Evolutionary conservation across 2,113 vertebrate species (phyloP).

Genomic region (Myotis yumanensis): DNA sequence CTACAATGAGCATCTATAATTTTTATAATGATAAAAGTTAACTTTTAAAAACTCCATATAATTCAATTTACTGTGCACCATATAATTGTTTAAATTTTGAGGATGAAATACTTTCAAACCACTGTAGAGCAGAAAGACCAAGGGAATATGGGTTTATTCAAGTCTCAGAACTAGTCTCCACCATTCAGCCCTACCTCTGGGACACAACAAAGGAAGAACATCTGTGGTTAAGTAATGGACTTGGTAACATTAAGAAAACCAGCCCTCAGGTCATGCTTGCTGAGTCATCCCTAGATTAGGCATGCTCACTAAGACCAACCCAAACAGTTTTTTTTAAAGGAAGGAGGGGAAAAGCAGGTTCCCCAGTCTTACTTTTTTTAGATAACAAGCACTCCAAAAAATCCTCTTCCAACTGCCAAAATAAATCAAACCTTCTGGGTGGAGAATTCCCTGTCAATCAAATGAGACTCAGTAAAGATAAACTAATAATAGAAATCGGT

Average conservation of each 20-base stretch:
- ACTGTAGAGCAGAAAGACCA: not conserved
- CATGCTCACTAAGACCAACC: conserved; percentile 42
- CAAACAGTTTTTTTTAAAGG: not conserved
- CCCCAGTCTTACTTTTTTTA: conserved; percentile 60
- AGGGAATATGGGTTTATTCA: not conserved
- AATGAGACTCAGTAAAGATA: conserved; percentile 53
- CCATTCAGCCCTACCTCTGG: not conserved
- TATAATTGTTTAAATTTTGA: not conserved
- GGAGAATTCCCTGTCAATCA: conserved; percentile 61
- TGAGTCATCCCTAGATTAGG: conserved; percentile 48
- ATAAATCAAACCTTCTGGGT: conserved; percentile 68
- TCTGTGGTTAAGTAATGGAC: conserved; percentile 36
- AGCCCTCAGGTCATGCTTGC: conserved; percentile 42
- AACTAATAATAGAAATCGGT: conserved; percentile 67
- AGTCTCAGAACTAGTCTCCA: not conserved
- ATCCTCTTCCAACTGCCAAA: conserved; percentile 64
- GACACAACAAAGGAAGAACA: not conserved
- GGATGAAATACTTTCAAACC: conserved; percentile 33
- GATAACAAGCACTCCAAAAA: conserved; percentile 55
- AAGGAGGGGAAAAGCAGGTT: not conserved
- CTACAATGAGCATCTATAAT: conserved; percentile 5
- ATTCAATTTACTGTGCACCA: not conserved
- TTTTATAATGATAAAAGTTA: conserved; percentile 21
- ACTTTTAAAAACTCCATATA: not conserved
- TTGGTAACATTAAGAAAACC: conserved; percentile 39